Evolutionary conservation across 2,797 vertebrate species (phyloP).

Genomic region (Coccyzus lansbergi): DNA sequence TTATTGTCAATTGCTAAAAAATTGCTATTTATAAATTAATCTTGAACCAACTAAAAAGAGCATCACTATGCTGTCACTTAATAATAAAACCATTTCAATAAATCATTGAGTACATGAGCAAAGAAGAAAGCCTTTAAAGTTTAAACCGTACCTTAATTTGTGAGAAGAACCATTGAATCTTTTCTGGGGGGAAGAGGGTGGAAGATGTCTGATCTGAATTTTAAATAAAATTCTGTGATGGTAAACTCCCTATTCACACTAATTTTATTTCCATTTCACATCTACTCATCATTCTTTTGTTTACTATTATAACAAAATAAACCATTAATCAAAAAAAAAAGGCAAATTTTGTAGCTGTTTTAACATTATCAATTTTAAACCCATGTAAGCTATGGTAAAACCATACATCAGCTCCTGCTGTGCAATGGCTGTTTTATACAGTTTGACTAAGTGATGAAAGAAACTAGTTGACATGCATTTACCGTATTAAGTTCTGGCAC

Average conservation of each 20-base stretch:
- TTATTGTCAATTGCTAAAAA: neutral
- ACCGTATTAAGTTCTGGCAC: constrained; percentile 68
- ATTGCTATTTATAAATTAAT: neutral
- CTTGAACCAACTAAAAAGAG: neutral
- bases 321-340: neutral
- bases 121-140: neutral
- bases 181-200: neutral
- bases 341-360: neutral
- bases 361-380: constrained; percentile 33
- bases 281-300: neutral
- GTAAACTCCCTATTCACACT: neutral
- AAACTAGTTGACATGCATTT: constrained; percentile 78
- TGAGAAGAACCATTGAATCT: neutral
- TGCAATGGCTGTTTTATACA: constrained; percentile 38
- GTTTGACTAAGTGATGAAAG: constrained; percentile 61
- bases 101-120: neutral
- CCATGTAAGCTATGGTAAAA: constrained; percentile 1
- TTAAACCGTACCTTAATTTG: constrained; percentile 14
- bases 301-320: neutral
- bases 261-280: neutral
- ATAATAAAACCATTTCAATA: neutral
- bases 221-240: neutral
- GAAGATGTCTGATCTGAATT: constrained; percentile 21
- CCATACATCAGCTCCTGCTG: neutral
- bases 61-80: neutral